Conservation (phyloP, 2,888 invertebrate genomes). For the Troglohyphantes excavatus region DNA sequence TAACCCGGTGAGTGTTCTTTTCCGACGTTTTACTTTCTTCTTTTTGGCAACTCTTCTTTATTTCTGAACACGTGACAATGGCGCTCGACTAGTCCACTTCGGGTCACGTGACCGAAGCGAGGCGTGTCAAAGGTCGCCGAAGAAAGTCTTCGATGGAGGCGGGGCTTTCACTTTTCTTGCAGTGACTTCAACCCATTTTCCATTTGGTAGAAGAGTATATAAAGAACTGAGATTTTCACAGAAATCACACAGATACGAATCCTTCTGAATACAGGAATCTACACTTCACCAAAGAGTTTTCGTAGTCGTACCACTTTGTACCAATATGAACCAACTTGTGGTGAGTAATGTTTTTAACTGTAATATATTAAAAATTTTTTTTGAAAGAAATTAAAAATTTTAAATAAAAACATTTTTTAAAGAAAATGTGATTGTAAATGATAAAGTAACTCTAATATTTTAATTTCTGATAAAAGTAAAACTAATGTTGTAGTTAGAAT, state of each 20-base stretch:
- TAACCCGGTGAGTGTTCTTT: background rate
- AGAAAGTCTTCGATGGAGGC: conserved; percentile 59
- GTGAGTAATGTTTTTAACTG: conserved; percentile 42
- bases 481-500: too few species aligned
- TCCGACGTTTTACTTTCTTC: background rate
- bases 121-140: conserved; percentile 48
- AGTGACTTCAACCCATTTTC: conserved; percentile 44
- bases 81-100: conserved; percentile 31
- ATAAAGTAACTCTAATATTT: too few species aligned
- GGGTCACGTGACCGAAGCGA: conserved; percentile 39
- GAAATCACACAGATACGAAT: background rate
- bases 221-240: background rate
- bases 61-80: conserved; percentile 38
- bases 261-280: conserved; percentile 1
- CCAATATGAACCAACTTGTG: conserved; percentile 55
- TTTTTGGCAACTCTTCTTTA: conserved; percentile 23
- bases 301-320: background rate
- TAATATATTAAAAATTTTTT: background rate
- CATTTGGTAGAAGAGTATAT: conserved; percentile 20
- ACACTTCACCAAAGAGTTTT: background rate
- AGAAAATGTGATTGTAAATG: background rate
- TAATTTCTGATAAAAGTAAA: too few species aligned
- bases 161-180: conserved; percentile 49
- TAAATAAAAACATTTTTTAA: background rate
- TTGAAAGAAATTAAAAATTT: background rate